These are phyloP conservation scores for Theristus sp. DNA, from an alignment of 2,888 invertebrate genomes.

Conservation along the genomic window DNA sequence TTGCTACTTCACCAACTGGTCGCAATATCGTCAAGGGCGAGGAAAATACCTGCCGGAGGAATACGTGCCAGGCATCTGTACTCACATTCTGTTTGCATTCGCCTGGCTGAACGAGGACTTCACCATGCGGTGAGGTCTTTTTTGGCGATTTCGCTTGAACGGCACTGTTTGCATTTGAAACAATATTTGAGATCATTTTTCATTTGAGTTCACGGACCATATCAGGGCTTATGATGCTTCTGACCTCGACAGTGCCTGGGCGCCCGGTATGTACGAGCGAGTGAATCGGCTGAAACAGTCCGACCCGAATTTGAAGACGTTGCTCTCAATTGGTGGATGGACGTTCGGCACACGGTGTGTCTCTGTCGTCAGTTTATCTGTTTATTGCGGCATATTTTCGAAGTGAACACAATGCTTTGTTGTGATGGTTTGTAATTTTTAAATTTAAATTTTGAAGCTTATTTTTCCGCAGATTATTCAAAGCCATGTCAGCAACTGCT, in stretches of 20 bases:
- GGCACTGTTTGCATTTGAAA: neutral
- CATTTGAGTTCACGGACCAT: too few species aligned
- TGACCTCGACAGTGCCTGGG: slow-evolving; percentile 55
- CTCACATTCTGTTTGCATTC: slow-evolving; percentile 90
- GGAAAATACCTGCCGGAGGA: slow-evolving; percentile 85
- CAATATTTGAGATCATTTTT: neutral
- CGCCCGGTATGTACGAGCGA: slow-evolving; percentile 67
- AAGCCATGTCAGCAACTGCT: slow-evolving; percentile 20
- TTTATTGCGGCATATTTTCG: too few species aligned
- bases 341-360: slow-evolving; percentile 58
- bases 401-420: neutral
- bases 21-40: slow-evolving; percentile 72
- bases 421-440: too few species aligned
- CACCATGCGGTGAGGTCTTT: slow-evolving; percentile 17
- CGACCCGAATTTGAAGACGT: slow-evolving; percentile 70
- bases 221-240: slow-evolving; percentile 27
- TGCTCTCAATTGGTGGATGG: slow-evolving; percentile 89
- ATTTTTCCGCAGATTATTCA: slow-evolving; percentile 11
- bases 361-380: neutral
- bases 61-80: slow-evolving; percentile 78
- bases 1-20: slow-evolving; percentile 96
- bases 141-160: neutral
- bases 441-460: too few species aligned
- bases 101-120: slow-evolving; percentile 83
- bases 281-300: slow-evolving; percentile 64